phyloP scores from a whole-genome alignment of 2,797 vertebrate genomes.

The Cryptoprocta ferox region DNA sequence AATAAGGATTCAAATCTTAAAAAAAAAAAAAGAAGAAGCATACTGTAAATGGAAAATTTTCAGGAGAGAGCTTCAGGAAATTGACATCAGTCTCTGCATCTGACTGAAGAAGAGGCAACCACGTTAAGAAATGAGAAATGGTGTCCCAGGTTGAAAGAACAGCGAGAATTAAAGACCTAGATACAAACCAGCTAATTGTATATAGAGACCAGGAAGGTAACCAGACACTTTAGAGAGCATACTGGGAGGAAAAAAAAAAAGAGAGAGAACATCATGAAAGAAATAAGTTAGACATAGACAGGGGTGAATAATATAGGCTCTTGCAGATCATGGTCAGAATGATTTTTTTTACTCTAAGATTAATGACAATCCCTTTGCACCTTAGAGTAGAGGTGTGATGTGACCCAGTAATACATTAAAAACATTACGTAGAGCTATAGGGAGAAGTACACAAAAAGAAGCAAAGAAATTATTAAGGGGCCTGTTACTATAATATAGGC shows the following conservation, averaged over 20 bases:
- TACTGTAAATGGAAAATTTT: background rate
- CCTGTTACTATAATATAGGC: background rate
- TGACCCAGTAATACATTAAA: background rate
- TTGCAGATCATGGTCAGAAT: background rate
- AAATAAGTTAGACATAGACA: background rate
- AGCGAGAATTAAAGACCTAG: background rate
- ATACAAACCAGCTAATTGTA: background rate
- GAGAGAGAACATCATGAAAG: background rate
- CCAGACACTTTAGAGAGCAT: background rate
- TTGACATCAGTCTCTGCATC: background rate
- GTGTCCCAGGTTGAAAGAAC: background rate
- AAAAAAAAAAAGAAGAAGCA: background rate
- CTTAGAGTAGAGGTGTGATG: background rate
- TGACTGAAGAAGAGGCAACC: background rate
- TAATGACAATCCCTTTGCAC: background rate
- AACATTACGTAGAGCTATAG: background rate
- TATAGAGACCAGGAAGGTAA: background rate
- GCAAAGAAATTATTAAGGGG: background rate
- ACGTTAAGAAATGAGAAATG: background rate
- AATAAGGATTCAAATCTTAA: too few relatives aligned
- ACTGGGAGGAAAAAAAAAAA: background rate
- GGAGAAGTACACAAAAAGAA: background rate
- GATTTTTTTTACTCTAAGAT: background rate
- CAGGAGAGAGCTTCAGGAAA: background rate
- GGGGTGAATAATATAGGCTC: background rate